phyloP scores from a whole-genome alignment of 2,797 vertebrate genomes.

The Tapirus indicus region DNA sequence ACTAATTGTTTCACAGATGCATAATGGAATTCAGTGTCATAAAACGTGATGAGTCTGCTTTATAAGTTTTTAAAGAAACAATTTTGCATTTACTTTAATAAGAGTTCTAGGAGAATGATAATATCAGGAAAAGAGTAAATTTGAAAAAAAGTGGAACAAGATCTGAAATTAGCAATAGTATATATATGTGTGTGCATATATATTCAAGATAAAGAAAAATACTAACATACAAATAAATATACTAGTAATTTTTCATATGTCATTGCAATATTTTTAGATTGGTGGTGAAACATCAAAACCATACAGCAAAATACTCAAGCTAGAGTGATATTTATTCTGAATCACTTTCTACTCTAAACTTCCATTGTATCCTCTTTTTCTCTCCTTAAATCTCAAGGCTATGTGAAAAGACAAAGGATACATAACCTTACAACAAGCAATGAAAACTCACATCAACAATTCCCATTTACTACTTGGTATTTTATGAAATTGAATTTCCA shows the following conservation, averaged over 20 bases:
- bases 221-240: background rate
- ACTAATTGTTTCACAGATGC: background rate
- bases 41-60: background rate
- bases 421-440: background rate
- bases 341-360: background rate
- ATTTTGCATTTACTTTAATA: background rate
- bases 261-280: background rate
- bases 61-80: background rate
- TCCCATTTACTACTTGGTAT: background rate
- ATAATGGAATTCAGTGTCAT: constrained; percentile 3
- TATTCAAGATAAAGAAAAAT: background rate
- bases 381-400: background rate
- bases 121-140: background rate
- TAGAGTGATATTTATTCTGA: background rate
- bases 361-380: background rate
- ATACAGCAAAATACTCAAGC: constrained; percentile 5
- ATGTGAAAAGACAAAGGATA: background rate
- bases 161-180: background rate
- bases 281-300: background rate
- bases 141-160: background rate
- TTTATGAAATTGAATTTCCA: constrained; percentile 23
- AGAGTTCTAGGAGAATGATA: background rate
- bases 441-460: constrained; percentile 16
- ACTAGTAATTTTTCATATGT: background rate
- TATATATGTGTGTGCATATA: background rate